Evolutionary conservation across 1,140 invertebrate species (phyloP), one percentile per base, ranked within the genome.

Genomic region (Drosophila funebris): DNA sequence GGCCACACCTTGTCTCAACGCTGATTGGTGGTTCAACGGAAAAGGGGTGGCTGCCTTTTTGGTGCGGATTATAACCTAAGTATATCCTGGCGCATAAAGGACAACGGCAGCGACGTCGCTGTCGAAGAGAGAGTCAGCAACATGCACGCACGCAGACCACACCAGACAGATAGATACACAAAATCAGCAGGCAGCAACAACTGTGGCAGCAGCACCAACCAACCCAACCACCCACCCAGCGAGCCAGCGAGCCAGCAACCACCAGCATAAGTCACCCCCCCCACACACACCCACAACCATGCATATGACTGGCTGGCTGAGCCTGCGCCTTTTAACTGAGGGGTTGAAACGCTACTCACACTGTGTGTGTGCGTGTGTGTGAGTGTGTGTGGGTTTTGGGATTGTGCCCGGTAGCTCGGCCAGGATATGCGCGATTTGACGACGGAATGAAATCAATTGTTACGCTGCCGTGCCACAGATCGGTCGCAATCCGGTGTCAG

Each of bases 401-500:
- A 52, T 36, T 37, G 54, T 43, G 58, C 39, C 63, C 67, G 73
- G 72, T 73, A 76, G 72, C 68, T 61, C 60, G 67, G 81, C 41
- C 89, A 90, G 90, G 90, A 91, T 91, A 91, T 91, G 90, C 87
- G 90, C 85, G 90, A 91, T 91, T 91, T 91, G 90, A 76, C 85
- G 90, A 91, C 90, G 90, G 90, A 91, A 91, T 91, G 90, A 90
- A 91, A 91, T 91, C 90, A 91, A 91, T 91, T 91, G 90, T 91
- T 91, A 91, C 90, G 78, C 82, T 91, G 73, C 90, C 90, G 90
- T 90, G 87, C 90, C 87, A 89, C 90, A 91, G 90, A 89, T 91
- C 90, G 81, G 90, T 89, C 90, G 90, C 90, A 91, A 90, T 87
- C 85, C 85, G 90, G 90, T 91, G 73, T 90, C 89, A 87, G 52